Evolutionary conservation across 2,113 vertebrate species (phyloP).

Genomic region (Herpetotheres cachinnans): DNA sequence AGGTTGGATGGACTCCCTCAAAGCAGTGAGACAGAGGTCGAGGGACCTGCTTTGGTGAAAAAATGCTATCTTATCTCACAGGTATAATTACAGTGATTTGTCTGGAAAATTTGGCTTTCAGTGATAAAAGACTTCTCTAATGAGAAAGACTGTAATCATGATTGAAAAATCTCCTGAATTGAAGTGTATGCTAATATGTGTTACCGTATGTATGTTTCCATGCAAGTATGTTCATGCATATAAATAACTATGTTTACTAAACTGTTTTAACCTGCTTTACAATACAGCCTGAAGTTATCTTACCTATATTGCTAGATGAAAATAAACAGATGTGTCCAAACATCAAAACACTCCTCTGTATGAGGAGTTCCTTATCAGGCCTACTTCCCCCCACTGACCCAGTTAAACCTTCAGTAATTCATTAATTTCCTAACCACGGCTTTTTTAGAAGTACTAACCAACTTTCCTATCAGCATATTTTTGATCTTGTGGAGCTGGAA

Average conservation of each 20-base stretch:
- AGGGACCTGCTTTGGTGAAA: background rate
- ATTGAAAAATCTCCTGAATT: background rate
- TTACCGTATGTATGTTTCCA: background rate
- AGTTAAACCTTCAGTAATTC: background rate
- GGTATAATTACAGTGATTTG: slow-evolving; percentile 36
- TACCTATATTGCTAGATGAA: slow-evolving; percentile 15
- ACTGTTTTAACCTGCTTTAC: background rate
- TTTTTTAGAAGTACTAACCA: background rate
- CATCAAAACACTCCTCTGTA: background rate
- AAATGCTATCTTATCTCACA: background rate
- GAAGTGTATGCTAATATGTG: background rate
- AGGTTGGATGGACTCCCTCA: background rate
- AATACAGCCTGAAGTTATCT: slow-evolving; percentile 30
- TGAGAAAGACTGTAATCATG: background rate
- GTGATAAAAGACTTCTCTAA: slow-evolving; percentile 19
- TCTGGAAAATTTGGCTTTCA: background rate
- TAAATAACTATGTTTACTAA: slow-evolving; percentile 48
- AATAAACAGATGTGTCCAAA: slow-evolving; percentile 40
- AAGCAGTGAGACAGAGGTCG: background rate
- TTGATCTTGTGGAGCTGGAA: background rate
- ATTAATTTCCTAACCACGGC: background rate
- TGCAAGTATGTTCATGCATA: background rate
- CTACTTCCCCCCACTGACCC: background rate
- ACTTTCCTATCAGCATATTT: background rate
- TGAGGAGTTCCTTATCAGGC: slow-evolving; percentile 4